These are phyloP conservation scores for Leptobrachium ailaonicum DNA, from an alignment of 2,113 vertebrate species.

Conservation along the genomic window DNA sequence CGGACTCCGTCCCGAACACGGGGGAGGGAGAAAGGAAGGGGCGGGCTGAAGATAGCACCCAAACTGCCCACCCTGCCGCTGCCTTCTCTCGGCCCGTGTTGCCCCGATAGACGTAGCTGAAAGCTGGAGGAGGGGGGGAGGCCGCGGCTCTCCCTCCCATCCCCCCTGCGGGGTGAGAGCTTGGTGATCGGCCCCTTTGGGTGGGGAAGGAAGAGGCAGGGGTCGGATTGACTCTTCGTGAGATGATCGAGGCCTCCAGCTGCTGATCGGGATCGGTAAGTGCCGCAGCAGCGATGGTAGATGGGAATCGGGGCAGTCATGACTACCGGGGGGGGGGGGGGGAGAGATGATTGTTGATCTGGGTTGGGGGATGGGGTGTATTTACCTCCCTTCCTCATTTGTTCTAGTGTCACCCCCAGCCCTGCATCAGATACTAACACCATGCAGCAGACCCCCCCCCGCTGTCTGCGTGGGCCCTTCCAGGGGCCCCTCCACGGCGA, in stretches of 20 bases:
- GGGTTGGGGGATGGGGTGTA: background rate
- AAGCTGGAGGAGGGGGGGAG: background rate
- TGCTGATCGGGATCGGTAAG: slow-evolving; percentile 32
- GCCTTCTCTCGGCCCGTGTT: background rate
- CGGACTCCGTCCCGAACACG: background rate
- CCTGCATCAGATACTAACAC: too few relatives aligned
- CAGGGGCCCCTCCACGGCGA: too few relatives aligned
- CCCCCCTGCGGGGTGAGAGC: slow-evolving; percentile 15
- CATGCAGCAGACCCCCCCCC: too few relatives aligned
- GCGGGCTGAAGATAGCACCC: background rate
- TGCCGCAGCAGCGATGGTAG: background rate
- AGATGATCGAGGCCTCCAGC: slow-evolving; percentile 10
- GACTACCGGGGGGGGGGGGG: background rate
- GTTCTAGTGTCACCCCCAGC: background rate
- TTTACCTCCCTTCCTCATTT: background rate
- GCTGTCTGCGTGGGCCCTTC: too few relatives aligned
- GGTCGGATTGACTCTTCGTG: slow-evolving; percentile 7
- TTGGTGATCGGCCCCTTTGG: slow-evolving; percentile 29
- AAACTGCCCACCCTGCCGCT: background rate
- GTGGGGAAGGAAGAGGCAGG: slow-evolving; percentile 34
- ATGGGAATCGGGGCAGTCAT: background rate
- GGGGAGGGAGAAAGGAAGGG: background rate
- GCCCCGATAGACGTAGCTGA: background rate
- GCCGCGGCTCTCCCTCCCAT: background rate
- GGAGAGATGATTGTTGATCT: background rate